phyloP scores from a whole-genome alignment of 1,140 invertebrate genomes.

The Arctopsyche grandis region DNA sequence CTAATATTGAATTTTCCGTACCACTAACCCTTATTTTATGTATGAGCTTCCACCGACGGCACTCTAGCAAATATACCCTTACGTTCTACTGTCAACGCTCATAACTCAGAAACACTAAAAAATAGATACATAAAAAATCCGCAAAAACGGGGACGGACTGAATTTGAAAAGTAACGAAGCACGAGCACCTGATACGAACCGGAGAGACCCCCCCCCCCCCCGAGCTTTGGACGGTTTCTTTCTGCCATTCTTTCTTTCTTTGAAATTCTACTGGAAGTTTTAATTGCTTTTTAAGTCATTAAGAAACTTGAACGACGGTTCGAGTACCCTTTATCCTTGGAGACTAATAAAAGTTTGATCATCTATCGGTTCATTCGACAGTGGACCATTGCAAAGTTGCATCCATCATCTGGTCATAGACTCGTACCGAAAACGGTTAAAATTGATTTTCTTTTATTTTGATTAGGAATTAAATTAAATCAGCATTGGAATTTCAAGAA shows the following conservation, averaged over 20 bases:
- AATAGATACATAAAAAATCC: neutral
- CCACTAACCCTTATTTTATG: slow-evolving; percentile 27
- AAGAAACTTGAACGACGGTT: slow-evolving; percentile 39
- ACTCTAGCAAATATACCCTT: neutral
- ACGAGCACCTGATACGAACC: neutral
- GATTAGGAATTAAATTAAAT: too few species aligned
- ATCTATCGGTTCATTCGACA: slow-evolving; percentile 28
- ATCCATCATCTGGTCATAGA: slow-evolving; percentile 3
- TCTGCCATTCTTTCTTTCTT: neutral
- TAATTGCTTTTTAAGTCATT: slow-evolving; percentile 46
- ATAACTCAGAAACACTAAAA: neutral
- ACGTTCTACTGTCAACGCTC: neutral
- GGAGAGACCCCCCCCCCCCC: neutral
- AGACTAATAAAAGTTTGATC: slow-evolving; percentile 44
- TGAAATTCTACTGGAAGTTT: slow-evolving; percentile 28
- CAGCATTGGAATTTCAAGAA: too few species aligned
- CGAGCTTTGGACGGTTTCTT: neutral
- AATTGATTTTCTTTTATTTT: too few species aligned
- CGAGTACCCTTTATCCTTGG: slow-evolving; percentile 39
- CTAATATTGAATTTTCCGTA: slow-evolving; percentile 34
- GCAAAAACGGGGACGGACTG: too few species aligned
- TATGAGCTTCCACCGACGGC: neutral
- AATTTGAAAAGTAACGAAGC: neutral
- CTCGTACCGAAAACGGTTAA: too few species aligned
- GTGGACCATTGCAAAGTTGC: slow-evolving; percentile 25